Evolutionary conservation across 92 coral and sea anemone genomes (phyloP).

Genomic region (Anthopleura xanthogrammica): DNA sequence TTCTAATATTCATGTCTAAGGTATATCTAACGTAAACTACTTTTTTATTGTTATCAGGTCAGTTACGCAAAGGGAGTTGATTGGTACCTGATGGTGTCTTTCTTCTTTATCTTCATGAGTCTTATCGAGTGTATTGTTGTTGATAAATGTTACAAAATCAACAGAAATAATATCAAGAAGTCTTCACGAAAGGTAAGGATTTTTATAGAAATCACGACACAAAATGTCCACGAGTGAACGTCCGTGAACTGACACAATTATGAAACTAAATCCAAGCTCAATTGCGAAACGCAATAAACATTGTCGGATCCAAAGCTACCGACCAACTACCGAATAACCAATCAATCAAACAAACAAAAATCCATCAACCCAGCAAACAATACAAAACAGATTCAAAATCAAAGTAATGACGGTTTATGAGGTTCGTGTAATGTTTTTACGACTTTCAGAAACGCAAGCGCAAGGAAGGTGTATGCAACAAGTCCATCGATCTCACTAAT

Average conservation of each 20-base stretch:
- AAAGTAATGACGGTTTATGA: background rate
- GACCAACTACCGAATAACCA: too few relatives aligned
- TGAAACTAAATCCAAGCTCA: too few relatives aligned
- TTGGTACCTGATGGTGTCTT: conserved; percentile 80
- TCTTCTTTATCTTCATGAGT: conserved; percentile 85
- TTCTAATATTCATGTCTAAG: too few relatives aligned
- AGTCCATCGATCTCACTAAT: background rate
- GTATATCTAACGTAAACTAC: too few relatives aligned
- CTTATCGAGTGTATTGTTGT: conserved; percentile 79
- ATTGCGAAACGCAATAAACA: too few relatives aligned
- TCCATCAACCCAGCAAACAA: too few relatives aligned
- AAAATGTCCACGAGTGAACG: too few relatives aligned
- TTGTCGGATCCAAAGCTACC: too few relatives aligned
- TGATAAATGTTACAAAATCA: conserved; percentile 50
- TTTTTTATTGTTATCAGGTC: conserved; percentile 49
- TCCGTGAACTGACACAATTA: too few relatives aligned
- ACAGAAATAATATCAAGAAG: background rate
- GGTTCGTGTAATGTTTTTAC: background rate
- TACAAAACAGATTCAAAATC: background rate
- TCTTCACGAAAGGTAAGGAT: background rate
- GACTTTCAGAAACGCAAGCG: background rate
- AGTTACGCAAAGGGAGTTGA: conserved; percentile 96
- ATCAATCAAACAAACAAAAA: too few relatives aligned
- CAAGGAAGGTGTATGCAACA: background rate
- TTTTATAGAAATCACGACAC: too few relatives aligned